Base-by-base conservation (phyloP, 2,888 invertebrate genomes). In the Meta bourneti region DNA sequence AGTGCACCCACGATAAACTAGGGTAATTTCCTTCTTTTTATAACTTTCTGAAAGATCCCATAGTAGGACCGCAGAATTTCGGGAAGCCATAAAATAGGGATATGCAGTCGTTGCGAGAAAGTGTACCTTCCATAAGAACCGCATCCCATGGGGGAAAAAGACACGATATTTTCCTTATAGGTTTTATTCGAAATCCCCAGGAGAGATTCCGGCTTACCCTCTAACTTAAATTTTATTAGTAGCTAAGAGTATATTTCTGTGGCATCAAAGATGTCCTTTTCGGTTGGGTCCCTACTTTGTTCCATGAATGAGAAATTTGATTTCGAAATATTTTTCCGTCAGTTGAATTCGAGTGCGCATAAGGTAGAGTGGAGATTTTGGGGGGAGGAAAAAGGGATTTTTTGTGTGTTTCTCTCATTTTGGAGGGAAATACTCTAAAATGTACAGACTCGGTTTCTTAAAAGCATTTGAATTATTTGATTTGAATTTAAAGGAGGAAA, bases 181-280 rank as follows among this genome's bases (percentile, higher is more conserved):
- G 77, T 85, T 85, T 85, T 85, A 78, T 70, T 70, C 71, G n/a
- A 49, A 82, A n/a, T 51, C 49, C 49, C 81, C 81, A 13, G 8
- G 69, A 72, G 83, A 54, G 48, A n/a, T 72, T 61, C 61, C n/a
- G 83, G 72, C 72, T 83, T 83, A 74, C 52, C 84, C 74, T 34
- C 75, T 84, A 84, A 84, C 84, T 75, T 75, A 61, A 84, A 84
- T 84, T 84, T 84, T 84, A 84, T 84, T 84, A 84, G 84, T 84
- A 84, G 54, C 84, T 84, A 84, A 84, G 84, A 84, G 75, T 84
- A 61, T 84, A 75, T 84, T 72, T 78, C n/a, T 78, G 7, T 52
- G 34, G 34, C 52, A 48, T 83, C 74, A 71, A 52, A 72, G 72
- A 61, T 84, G 84, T 75, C 84, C 71, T 71, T 61, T 84, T 61